Conservation (phyloP, 2,113 vertebrate genomes). For the Dicrurus megarhynchus region DNA sequence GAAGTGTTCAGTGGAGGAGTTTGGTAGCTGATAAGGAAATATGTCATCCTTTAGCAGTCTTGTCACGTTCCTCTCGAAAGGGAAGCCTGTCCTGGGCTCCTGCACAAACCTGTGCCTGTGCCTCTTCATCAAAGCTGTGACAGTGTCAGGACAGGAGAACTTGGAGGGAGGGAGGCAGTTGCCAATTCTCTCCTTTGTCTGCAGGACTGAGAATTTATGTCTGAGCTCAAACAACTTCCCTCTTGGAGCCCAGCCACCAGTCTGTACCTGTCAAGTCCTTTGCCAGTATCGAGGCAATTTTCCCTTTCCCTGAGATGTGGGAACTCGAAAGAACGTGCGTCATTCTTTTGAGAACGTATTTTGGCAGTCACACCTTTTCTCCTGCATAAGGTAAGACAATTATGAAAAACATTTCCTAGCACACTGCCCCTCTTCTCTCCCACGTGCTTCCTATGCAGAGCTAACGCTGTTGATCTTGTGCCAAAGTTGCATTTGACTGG, state of each 20-base stretch:
- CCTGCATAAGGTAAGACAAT: not conserved
- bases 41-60: fast-evolving
- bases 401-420: not conserved
- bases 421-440: not conserved
- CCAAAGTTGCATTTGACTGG: not conserved
- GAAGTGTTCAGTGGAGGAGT: not conserved
- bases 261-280: not conserved
- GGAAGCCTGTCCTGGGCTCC: not conserved
- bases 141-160: not conserved
- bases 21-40: not conserved
- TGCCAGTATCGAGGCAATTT: not conserved
- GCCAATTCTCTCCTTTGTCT: not conserved
- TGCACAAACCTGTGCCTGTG: not conserved
- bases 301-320: not conserved
- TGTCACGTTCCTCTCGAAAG: fast-evolving
- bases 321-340: not conserved
- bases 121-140: not conserved
- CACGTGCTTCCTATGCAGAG: not conserved
- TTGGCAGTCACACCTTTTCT: not conserved
- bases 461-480: not conserved
- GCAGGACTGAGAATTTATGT: not conserved
- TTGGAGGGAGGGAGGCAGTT: fast-evolving
- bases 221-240: not conserved
- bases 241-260: not conserved
- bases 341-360: not conserved